These are phyloP conservation scores for Tricholaema leucomelas DNA, from an alignment of 2,113 vertebrate species.

Conservation along the genomic window DNA sequence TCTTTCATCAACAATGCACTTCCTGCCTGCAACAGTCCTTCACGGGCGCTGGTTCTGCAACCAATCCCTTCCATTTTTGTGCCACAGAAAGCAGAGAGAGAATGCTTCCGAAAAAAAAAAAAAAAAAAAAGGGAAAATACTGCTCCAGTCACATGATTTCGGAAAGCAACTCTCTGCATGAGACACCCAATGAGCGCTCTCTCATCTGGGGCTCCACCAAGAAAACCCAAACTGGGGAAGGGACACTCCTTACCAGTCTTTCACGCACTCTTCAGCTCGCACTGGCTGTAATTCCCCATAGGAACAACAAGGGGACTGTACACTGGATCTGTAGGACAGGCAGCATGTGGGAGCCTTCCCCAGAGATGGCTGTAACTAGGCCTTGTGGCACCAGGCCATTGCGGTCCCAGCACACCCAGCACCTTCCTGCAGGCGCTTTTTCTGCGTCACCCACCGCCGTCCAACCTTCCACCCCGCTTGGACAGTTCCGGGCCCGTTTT, in stretches of 20 bases:
- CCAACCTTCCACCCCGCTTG: neutral
- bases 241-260: neutral
- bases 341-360: fast-evolving
- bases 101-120: neutral
- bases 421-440: neutral
- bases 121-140: neutral
- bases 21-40: neutral
- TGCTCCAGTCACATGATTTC: neutral
- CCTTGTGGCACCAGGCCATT: fast-evolving
- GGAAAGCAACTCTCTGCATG: neutral
- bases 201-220: neutral
- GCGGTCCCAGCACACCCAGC: fast-evolving
- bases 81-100: neutral
- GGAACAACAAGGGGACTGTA: fast-evolving
- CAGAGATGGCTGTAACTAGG: fast-evolving
- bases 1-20: neutral
- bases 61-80: neutral
- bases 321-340: fast-evolving
- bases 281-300: fast-evolving
- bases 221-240: neutral
- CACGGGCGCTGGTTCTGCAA: neutral
- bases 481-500: neutral
- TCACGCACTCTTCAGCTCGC: fast-evolving
- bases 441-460: fast-evolving
- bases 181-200: fast-evolving